Percentiles rank a stretch among this genome's conserved stretches.
phyloP scores from a whole-genome alignment of 2,888 invertebrate species.

The Tromatobia lineatoria region DNA sequence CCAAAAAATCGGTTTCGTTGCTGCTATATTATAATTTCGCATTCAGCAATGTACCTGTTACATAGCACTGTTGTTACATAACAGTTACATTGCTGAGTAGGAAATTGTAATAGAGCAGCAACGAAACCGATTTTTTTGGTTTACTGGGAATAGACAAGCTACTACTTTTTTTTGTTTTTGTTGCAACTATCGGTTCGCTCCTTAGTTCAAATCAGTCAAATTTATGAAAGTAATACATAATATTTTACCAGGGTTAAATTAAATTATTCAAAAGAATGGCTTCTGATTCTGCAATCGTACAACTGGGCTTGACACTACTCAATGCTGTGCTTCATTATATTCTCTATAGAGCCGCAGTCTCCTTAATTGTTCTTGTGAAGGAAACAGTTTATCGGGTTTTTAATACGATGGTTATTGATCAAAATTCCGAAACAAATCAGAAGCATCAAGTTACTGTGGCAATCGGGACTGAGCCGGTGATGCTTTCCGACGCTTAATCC shows the following conservation, averaged over 20 bases:
- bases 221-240: conserved; percentile 25
- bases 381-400: conserved; percentile 70
- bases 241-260: conserved; percentile 12
- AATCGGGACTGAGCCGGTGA: conserved; percentile 54
- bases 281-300: conserved; percentile 71
- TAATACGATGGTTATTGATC: conserved; percentile 61
- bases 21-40: no score
- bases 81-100: no score
- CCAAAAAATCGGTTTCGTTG: no score
- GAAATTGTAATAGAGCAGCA: no score
- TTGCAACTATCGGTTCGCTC: neutral
- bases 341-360: conserved; percentile 76
- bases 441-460: conserved; percentile 57
- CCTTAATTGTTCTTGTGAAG: conserved; percentile 73
- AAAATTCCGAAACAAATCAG: conserved; percentile 17
- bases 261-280: conserved; percentile 53
- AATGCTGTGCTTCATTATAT: conserved; percentile 79
- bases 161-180: conserved; percentile 27
- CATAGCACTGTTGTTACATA: no score
- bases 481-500: conserved; percentile 60
- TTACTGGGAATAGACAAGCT: no score
- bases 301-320: conserved; percentile 73
- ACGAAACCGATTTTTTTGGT: no score
- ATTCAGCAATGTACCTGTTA: no score
- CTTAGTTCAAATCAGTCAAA: conserved; percentile 12